Conservation (phyloP, 2,888 invertebrate genomes). For the Amblyjoppa fuscipennis region DNA sequence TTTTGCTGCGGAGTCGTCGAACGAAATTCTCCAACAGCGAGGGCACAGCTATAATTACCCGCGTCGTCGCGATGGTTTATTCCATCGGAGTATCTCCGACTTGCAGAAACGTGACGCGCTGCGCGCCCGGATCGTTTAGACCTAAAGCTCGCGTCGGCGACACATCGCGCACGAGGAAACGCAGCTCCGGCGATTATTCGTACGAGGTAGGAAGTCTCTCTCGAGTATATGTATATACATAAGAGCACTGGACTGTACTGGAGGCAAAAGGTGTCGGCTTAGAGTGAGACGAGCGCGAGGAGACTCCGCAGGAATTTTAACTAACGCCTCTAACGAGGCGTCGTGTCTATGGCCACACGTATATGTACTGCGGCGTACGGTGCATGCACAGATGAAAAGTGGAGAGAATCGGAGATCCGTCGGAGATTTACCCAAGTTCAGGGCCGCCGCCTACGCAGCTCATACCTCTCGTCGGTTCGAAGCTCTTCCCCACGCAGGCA, state of each 20-base stretch:
- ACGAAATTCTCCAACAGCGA: neutral
- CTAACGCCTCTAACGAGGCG: conserved; percentile 69
- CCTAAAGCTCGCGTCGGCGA: conserved; percentile 24
- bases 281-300: conserved; percentile 57
- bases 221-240: conserved; percentile 23
- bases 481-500: neutral
- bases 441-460: conserved; percentile 66
- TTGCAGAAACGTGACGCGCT: conserved; percentile 20
- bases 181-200: conserved; percentile 29
- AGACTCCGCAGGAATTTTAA: conserved; percentile 65
- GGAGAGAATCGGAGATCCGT: conserved; percentile 32
- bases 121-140: conserved; percentile 33
- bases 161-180: conserved; percentile 44
- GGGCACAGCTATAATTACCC: conserved; percentile 12
- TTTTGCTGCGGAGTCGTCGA: neutral
- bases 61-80: conserved; percentile 19
- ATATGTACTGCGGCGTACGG: conserved; percentile 32
- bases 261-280: conserved; percentile 54
- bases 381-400: conserved; percentile 53
- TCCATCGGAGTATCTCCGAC: conserved; percentile 1
- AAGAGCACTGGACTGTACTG: conserved; percentile 12
- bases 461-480: conserved; percentile 32
- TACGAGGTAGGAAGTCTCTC: conserved; percentile 33
- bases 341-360: conserved; percentile 52
- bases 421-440: conserved; percentile 71